phyloP scores from a whole-genome alignment of 2,113 vertebrate genomes.

The Lampris incognitus region DNA sequence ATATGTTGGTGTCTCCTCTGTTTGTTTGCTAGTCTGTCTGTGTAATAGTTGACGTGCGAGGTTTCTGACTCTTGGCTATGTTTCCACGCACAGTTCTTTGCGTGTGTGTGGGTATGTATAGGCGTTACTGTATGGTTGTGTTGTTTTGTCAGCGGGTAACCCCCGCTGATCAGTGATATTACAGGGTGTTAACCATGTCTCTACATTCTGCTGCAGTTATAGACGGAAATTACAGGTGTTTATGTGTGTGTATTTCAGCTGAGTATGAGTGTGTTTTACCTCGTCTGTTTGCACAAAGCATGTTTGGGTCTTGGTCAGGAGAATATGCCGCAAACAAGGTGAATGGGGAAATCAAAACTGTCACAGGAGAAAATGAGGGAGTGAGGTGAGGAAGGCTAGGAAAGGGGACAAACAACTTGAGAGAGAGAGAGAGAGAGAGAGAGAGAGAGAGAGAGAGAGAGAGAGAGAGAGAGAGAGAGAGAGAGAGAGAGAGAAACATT shows the following conservation, averaged over 20 bases:
- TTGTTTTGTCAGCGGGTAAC: constrained; percentile 62
- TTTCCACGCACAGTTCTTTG: no score
- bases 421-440: constrained; percentile 27
- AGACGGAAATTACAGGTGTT: constrained; percentile 26
- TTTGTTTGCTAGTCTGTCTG: not conserved
- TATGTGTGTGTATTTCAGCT: not conserved
- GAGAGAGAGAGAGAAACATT: constrained; percentile 36
- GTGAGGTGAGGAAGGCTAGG: no score
- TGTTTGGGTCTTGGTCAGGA: no score
- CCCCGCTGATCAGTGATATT: constrained; percentile 73
- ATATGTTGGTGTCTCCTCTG: not conserved
- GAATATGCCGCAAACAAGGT: no score
- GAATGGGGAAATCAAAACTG: no score
- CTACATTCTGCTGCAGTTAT: constrained; percentile 67
- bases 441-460: constrained; percentile 9
- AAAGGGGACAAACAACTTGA: constrained; percentile 11
- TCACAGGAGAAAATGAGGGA: no score
- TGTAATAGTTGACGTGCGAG: not conserved
- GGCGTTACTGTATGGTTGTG: constrained; percentile 28
- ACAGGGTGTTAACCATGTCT: constrained; percentile 68
- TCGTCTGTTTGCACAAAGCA: no score
- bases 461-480: no score
- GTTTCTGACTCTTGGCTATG: no score
- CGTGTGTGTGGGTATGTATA: constrained; percentile 14
- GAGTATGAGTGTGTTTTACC: constrained; percentile 2